Conservation (phyloP, 2,113 vertebrate species). For the Triplophysa dalaica region DNA sequence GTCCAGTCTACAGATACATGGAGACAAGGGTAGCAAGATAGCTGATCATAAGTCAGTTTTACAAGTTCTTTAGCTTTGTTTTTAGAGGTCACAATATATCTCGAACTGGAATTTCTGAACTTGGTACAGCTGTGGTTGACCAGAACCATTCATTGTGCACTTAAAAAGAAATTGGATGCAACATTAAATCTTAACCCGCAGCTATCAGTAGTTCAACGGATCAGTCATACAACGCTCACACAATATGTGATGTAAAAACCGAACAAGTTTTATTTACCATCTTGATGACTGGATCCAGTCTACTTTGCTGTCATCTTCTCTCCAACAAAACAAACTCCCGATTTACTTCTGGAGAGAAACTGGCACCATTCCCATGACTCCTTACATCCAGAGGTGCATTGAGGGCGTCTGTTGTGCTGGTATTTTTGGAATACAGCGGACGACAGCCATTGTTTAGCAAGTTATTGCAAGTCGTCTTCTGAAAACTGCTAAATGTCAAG, state of each 20-base stretch:
- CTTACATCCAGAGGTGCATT: constrained; percentile 32
- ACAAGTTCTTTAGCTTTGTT: no score
- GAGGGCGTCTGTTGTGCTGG: neutral
- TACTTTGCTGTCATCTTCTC: constrained; percentile 50
- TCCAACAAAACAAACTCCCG: constrained; percentile 15
- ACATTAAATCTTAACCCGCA: neutral
- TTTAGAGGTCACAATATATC: no score
- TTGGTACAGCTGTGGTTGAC: no score
- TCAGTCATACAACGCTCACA: constrained; percentile 2
- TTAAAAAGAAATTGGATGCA: neutral
- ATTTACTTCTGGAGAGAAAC: constrained; percentile 19
- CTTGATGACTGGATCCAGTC: constrained; percentile 56
- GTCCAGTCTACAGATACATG: no score
- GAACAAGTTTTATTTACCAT: constrained; percentile 64
- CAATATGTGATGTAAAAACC: neutral
- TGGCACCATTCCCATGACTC: constrained; percentile 4
- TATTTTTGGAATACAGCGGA: neutral
- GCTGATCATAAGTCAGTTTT: no score
- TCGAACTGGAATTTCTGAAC: no score
- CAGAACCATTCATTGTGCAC: no score
- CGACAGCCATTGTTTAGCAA: constrained; percentile 23
- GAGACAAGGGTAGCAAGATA: no score
- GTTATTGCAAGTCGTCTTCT: constrained; percentile 38
- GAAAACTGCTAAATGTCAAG: constrained; percentile 53
- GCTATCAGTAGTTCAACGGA: neutral